Conservation (phyloP, 2,113 vertebrate genomes). For the Camelus bactrianus region DNA sequence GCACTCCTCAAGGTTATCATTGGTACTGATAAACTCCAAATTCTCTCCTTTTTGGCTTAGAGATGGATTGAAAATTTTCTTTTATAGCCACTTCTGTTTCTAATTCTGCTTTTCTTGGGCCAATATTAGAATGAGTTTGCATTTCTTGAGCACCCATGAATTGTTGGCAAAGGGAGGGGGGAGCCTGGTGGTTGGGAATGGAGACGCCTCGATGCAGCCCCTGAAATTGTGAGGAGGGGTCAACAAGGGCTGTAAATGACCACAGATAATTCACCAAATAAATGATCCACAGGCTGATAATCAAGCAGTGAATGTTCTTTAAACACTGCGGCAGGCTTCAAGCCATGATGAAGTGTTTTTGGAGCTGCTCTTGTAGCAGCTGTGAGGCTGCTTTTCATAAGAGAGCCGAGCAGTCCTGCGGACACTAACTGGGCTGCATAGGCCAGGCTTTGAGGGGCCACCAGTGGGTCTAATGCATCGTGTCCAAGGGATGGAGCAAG, state of each 20-base stretch:
- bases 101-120: slow-evolving; percentile 68
- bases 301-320: slow-evolving; percentile 44
- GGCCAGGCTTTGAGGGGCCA: background rate
- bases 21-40: slow-evolving; percentile 30
- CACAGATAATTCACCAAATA: slow-evolving; percentile 70
- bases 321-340: slow-evolving; percentile 58
- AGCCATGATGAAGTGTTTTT: slow-evolving; percentile 56
- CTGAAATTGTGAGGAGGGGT: slow-evolving; percentile 7
- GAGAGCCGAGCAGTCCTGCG: background rate
- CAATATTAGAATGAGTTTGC: slow-evolving; percentile 70
- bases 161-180: slow-evolving; percentile 49
- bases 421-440: slow-evolving; percentile 13
- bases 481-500: background rate
- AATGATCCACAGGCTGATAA: slow-evolving; percentile 53
- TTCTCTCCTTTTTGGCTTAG: slow-evolving; percentile 55
- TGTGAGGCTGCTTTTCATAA: slow-evolving; percentile 60
- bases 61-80: slow-evolving; percentile 59
- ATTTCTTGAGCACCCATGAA: slow-evolving; percentile 67
- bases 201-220: slow-evolving; percentile 25
- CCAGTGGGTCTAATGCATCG: background rate
- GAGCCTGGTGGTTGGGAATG: background rate
- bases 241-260: slow-evolving; percentile 59
- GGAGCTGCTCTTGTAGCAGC: slow-evolving; percentile 49
- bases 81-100: slow-evolving; percentile 49
- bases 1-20: slow-evolving; percentile 40